These are phyloP conservation scores for Lasius platythorax DNA, from an alignment of 2,888 invertebrate genomes.

Conservation along the genomic window DNA sequence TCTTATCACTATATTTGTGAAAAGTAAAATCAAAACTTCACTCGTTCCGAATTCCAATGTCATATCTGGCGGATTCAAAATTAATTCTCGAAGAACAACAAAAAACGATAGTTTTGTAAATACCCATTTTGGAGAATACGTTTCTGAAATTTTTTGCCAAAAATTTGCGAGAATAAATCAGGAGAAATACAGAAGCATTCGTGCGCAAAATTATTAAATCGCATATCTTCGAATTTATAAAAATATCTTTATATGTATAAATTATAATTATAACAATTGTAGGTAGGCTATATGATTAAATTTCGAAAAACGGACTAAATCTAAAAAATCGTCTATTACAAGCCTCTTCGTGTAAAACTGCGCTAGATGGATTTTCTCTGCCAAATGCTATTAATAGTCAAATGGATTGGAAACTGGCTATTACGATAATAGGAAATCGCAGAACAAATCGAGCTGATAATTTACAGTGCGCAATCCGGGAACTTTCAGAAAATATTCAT, in stretches of 20 bases:
- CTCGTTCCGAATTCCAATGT: neutral
- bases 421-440: conserved; percentile 76
- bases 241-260: neutral
- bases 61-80: neutral
- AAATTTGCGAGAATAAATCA: neutral
- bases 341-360: conserved; percentile 56
- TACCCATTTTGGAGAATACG: neutral
- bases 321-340: conserved; percentile 50
- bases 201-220: neutral
- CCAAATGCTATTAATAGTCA: conserved; percentile 76
- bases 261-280: neutral
- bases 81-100: conserved; percentile 3
- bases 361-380: conserved; percentile 70
- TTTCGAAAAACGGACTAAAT: neutral
- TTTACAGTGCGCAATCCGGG: neutral
- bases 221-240: neutral
- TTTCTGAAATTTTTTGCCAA: conserved; percentile 2
- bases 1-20: neutral
- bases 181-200: neutral
- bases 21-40: neutral
- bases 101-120: neutral
- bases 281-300: neutral
- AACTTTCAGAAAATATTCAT: neutral
- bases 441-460: conserved; percentile 36
- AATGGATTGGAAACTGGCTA: conserved; percentile 63